Evolutionary conservation across 2,888 invertebrate genomes (phyloP), one percentile per base, ranked within the genome.

Genomic region (Xestia rhomboidea): DNA sequence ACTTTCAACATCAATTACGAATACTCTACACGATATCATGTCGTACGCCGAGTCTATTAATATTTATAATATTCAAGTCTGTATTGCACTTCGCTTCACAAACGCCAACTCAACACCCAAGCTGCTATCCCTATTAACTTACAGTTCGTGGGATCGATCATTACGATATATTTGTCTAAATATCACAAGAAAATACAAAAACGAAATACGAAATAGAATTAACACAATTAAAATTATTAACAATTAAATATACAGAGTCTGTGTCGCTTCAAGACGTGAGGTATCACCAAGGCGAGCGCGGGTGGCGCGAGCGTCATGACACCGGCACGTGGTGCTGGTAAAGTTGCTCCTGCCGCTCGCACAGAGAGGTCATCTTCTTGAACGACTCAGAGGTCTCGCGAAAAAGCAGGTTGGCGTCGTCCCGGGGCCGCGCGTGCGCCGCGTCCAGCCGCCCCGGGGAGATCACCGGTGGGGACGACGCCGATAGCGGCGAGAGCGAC

Each of bases 1-100:
- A 97, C 95, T 97, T 96, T 97, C 96, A 97, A 97, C 97, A 97
- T 96, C 96, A 93, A 97, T 96, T 96, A 96, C 94, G 94, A 95
- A 93, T 94, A 95, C 91, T 95, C 94, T 96, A 96, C 96, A 95
- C 95, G 95, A 94, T 94, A 95, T 90, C 92, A 94, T 93, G 93
- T 93, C 94, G 94, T 92, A 94, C 93, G 90, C 91, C 93, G 87
- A 93, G 91, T 93, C 93, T 93, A 95, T 95, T 94, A 94, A 95
- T 94, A 95, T 95, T 95, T 94, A 95, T 93, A 94, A 95, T 94
- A 95, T 94, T 93, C 93, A 89, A 94, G 93, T 95, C 94, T 91
- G 92, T 96, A 96, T 96, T 96, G 96, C 96, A 96, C 96, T 94
- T 93, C 91, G 93, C 94, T 93, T 94, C 94, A 94, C 93, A 93